Percentiles rank a stretch among this genome's conserved stretches.
Conservation (phyloP, 1,140 invertebrate species). For the Zophobas morio region DNA sequence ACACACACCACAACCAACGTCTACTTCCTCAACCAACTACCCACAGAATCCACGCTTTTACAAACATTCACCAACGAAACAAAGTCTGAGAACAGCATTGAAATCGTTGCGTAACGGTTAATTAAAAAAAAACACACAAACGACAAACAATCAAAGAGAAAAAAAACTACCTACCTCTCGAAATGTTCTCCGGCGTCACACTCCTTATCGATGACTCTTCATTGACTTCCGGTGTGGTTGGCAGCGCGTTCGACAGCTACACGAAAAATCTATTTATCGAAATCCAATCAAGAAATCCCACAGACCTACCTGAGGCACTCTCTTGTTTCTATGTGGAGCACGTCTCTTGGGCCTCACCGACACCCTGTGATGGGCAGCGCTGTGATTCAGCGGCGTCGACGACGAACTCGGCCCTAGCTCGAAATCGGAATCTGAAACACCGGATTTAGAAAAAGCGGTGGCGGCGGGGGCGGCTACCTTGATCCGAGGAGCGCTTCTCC, state of each 20-base stretch:
- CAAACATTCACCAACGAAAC: neutral
- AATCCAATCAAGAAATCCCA: slow-evolving; percentile 9
- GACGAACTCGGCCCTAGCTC: slow-evolving; percentile 64
- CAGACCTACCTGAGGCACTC: slow-evolving; percentile 68
- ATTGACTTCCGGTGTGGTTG: slow-evolving; percentile 81
- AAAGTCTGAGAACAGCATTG: slow-evolving; percentile 4
- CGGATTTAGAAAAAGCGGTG: slow-evolving; percentile 7
- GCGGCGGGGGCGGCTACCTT: neutral
- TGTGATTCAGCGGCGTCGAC: slow-evolving; percentile 78
- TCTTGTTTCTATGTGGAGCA: slow-evolving; percentile 74
- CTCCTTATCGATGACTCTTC: slow-evolving; percentile 76
- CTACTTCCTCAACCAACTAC: neutral
- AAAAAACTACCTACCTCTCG: slow-evolving; percentile 59
- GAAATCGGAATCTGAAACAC: slow-evolving; percentile 61
- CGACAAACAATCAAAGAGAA: slow-evolving; percentile 1
- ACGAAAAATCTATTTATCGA: slow-evolving; percentile 32
- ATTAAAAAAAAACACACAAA: slow-evolving; percentile 12
- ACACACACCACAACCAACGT: neutral
- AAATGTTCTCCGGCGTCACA: slow-evolving; percentile 72
- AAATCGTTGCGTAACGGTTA: slow-evolving; percentile 4
- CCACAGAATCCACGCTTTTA: neutral
- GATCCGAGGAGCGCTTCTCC: slow-evolving; percentile 64
- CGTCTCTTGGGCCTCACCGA: slow-evolving; percentile 81
- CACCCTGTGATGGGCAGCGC: slow-evolving; percentile 85
- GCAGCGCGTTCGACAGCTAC: slow-evolving; percentile 70